Conservation (phyloP, 2,113 vertebrate genomes). For the Microcebus tavaratra region DNA sequence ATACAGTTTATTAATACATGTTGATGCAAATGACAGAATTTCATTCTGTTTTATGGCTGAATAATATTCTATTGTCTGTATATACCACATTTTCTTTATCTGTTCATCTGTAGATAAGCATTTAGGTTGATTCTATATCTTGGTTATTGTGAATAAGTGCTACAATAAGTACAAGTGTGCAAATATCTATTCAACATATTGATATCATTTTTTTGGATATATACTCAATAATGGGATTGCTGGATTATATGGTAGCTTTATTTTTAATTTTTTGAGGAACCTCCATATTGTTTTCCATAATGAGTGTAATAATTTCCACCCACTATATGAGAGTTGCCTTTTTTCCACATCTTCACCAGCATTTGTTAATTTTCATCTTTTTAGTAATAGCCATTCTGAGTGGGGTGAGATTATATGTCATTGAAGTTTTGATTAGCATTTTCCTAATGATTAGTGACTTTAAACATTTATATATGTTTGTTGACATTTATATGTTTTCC, state of each 20-base stretch:
- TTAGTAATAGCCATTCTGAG: not conserved
- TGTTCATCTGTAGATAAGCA: not conserved
- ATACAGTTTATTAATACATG: not conserved
- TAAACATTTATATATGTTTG: not conserved
- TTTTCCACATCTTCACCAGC: not conserved
- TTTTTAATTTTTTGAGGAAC: not conserved
- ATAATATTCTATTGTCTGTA: not conserved
- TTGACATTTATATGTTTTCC: not conserved
- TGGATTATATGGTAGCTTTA: not conserved
- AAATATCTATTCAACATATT: not conserved
- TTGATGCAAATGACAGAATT: not conserved
- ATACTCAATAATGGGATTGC: not conserved
- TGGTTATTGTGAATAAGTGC: not conserved
- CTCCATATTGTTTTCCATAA: not conserved
- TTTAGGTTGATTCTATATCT: not conserved
- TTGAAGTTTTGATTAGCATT: not conserved
- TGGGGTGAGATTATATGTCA: not conserved
- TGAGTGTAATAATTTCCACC: not conserved
- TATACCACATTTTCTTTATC: not conserved
- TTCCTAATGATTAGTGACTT: not conserved
- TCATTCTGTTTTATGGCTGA: not conserved
- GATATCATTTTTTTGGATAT: not conserved
- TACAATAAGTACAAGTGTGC: not conserved
- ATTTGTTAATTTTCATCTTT: not conserved
- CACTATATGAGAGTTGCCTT: not conserved